Evolutionary conservation across 2,888 invertebrate genomes (phyloP), one percentile per base, ranked within the genome.

Genomic region (Apamea epomidion): DNA sequence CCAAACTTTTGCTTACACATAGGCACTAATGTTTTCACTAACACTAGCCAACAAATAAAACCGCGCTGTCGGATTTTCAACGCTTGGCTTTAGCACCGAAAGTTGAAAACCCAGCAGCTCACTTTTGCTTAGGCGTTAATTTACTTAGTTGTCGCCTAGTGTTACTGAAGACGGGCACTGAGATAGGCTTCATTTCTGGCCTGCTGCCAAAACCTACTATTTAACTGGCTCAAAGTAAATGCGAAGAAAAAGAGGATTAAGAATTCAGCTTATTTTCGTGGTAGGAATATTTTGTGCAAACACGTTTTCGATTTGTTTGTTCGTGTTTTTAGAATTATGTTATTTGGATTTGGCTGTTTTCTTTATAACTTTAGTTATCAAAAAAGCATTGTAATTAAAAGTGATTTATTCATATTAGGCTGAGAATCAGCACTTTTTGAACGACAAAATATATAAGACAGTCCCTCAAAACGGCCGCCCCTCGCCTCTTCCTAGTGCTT

Each of bases 251-350:
- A 65, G 84, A 48, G 64, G 70, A 85, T 84, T 84, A 85, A 76
- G 76, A 76, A 87, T 85, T 81, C 85, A 77, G 76, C 71, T 85
- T 74, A 81, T 85, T 84, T 84, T 81, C 42, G 74, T 74, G 81
- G 70, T 81, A 74, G 29, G 74, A 87, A 87, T 81, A 77, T 84
- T 87, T 74, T 65, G 32, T 80, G 54, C 14, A 65, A 80, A 85
- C 65, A 76, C 73, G 67, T 80, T 77, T 48, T 18, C 10, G 21
- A 37, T 32, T 32, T 37, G 37, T 58, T 85, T 62, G 2, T 71
- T 70, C 8, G 21, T 32, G 64, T 16, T 25, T 29, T 60, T 29
- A 16, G 16, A 25, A 54, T 2, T 12, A 32, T 69, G 2, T 29
- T 54, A 29, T 82, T 69, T 64, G n/a, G 18, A 45, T 79, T 25